phyloP scores from a whole-genome alignment of 2,797 vertebrate genomes.

The Myotis daubentonii region DNA sequence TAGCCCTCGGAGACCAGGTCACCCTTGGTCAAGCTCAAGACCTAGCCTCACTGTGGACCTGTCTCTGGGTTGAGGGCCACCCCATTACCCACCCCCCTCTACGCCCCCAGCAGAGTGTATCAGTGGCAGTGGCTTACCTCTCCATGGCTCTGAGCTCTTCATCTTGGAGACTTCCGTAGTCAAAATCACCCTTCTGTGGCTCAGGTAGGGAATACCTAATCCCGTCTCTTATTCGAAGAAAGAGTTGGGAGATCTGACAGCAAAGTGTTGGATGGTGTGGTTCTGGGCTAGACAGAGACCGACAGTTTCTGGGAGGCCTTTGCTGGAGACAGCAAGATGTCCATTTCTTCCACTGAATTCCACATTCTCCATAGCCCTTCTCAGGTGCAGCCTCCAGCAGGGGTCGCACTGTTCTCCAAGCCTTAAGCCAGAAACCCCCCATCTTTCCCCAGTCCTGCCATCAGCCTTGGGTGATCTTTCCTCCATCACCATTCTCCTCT shows the following conservation, averaged over 20 bases:
- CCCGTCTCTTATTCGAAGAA: background rate
- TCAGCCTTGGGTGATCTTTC: background rate
- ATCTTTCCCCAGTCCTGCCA: background rate
- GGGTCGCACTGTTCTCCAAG: too few species aligned
- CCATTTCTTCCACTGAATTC: background rate
- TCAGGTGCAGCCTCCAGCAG: background rate
- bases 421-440: background rate
- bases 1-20: background rate
- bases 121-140: background rate
- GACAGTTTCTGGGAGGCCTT: background rate
- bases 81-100: too few species aligned
- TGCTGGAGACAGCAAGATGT: background rate
- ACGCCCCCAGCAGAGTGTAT: background rate
- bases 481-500: background rate
- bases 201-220: background rate
- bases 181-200: background rate
- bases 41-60: background rate
- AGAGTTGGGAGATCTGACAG: background rate
- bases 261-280: background rate
- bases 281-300: background rate
- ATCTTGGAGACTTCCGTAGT: background rate
- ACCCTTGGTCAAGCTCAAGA: background rate
- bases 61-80: background rate
- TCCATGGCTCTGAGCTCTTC: background rate
- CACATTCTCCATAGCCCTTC: background rate